Evolutionary conservation across 1,140 invertebrate genomes (phyloP), one percentile per base, ranked within the genome.

Genomic region (Drosophila asahinai): DNA sequence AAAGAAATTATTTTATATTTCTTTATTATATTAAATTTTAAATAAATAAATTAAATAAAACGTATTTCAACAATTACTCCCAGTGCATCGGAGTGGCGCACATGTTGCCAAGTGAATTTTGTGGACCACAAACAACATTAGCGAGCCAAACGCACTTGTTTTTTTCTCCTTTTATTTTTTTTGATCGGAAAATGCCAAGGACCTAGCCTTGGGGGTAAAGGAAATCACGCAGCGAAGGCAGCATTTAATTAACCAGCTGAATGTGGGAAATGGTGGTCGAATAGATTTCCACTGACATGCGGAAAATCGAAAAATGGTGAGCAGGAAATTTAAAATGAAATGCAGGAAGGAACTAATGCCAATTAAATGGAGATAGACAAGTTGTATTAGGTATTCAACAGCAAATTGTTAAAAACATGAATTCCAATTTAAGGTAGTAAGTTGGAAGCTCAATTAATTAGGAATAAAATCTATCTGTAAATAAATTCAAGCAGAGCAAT

Each of bases 241-340:
- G 49, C 77, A 81, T 81, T 81, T 83, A 84, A 83, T 83, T 84
- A 83, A 73, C 81, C 75, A 80, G 59, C 72, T 67, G 79, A 48
- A 54, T 43, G 55, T n/a, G 42, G 62, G 11, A 66, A 52, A 38
- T 57, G 42, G 42, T 30, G 54, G 40, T 38, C 17, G 33, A 45
- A 76, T 76, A 49, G 43, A 64, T 49, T 71, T 42, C 8, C 22
- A 73, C 11, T 54, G 48, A 55, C 72, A 54, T 57, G n/a, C 42
- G 51, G 25, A 57, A 59, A 74, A 43, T 43, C 38, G 25, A 11
- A 58, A 75, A 75, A 58, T 65, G 51, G 12, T 22, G 11, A 45
- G 30, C 17, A 38, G 64, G 40, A 45, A 55, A 71, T 68, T 54
- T 48, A 47, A 67, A 54, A n/a, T 17, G 3, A 49, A 30, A 19